Conservation (phyloP, 2,797 vertebrate species). For the Atherinosoma microstoma region DNA sequence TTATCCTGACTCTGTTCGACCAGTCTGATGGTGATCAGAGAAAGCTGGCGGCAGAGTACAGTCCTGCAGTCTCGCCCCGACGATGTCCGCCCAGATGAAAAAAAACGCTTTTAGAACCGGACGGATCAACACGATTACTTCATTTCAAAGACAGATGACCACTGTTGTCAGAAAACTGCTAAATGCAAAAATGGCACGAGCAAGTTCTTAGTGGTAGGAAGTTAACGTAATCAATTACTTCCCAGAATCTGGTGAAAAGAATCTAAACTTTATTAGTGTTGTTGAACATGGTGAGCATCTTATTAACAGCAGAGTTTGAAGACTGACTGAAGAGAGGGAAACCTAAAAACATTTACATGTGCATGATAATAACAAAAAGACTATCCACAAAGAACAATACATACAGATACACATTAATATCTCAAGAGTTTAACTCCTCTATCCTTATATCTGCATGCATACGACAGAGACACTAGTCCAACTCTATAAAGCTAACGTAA, state of each 20-base stretch:
- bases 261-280: not conserved
- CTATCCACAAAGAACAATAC: not conserved
- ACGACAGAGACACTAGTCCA: not conserved
- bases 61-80: slow-evolving; percentile 3
- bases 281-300: not conserved
- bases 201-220: not conserved
- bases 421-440: not conserved
- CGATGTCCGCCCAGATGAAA: not conserved
- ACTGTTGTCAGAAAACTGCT: not conserved
- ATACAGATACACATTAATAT: not conserved
- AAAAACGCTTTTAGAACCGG: not conserved
- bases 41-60: slow-evolving; percentile 24
- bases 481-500: not conserved
- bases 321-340: not conserved
- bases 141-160: not conserved
- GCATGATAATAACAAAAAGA: not conserved
- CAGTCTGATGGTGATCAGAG: slow-evolving; percentile 42
- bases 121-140: not conserved
- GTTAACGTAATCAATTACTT: not conserved
- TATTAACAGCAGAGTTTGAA: not conserved
- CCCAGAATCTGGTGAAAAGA: not conserved
- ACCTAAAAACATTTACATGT: not conserved
- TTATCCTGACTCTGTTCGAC: slow-evolving; percentile 37
- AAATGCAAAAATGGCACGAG: not conserved
- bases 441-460: not conserved